phyloP scores from a whole-genome alignment of 2,113 vertebrate species.

The Callionymus lyra region DNA sequence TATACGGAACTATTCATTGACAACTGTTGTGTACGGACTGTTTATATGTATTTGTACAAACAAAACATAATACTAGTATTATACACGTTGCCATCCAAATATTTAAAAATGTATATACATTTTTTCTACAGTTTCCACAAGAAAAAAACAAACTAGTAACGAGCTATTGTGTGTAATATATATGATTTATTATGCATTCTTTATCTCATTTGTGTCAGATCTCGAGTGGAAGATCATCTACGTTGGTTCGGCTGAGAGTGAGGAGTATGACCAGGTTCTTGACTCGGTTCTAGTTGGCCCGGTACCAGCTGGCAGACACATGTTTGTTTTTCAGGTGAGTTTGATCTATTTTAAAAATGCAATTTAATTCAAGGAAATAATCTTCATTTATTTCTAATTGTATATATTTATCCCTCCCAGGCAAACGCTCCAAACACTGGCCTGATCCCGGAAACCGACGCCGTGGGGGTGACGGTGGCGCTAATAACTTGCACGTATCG shows the following conservation, averaged over 20 bases:
- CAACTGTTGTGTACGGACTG: too few relatives aligned
- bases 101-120: too few relatives aligned
- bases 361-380: neutral
- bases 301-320: conserved; percentile 81
- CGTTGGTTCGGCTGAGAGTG: conserved; percentile 84
- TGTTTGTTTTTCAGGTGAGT: conserved; percentile 87
- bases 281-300: conserved; percentile 85
- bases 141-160: too few relatives aligned
- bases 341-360: neutral
- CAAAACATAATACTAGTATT: too few relatives aligned
- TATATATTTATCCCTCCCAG: conserved; percentile 40
- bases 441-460: conserved; percentile 82
- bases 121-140: too few relatives aligned
- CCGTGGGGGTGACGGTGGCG: conserved; percentile 83
- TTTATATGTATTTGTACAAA: too few relatives aligned
- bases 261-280: conserved; percentile 81
- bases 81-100: too few relatives aligned
- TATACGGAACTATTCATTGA: too few relatives aligned
- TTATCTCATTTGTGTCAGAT: conserved; percentile 51
- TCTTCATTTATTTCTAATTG: conserved; percentile 6
- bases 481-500: conserved; percentile 87
- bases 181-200: too few relatives aligned
- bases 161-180: too few relatives aligned
- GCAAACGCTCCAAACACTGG: conserved; percentile 78
- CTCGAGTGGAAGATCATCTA: conserved; percentile 90